A percentile compares a stretch with the other conserved stretches of the same genome.
Conservation (phyloP, 2,797 vertebrate species). For the Cephalopachus bancanus region DNA sequence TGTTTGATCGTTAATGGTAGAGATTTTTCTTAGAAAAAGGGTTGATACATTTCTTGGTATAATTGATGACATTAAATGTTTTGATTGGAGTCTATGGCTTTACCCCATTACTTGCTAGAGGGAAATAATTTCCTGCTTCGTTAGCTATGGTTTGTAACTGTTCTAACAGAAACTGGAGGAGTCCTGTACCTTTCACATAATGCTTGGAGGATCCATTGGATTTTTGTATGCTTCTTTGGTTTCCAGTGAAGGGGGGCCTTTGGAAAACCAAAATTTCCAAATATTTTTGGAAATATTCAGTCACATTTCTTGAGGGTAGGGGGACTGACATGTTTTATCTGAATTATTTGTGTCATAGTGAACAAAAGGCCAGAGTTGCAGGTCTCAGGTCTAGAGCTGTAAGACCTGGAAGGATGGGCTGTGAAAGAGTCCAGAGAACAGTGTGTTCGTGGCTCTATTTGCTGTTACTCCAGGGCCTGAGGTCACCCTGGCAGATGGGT, state of each 20-base stretch:
- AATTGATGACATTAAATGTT: slow-evolving; percentile 58
- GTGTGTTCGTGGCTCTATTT: slow-evolving; percentile 63
- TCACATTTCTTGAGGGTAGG: not conserved
- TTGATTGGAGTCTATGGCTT: slow-evolving; percentile 53
- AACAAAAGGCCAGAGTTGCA: not conserved
- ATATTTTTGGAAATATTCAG: slow-evolving; percentile 13
- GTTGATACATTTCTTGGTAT: not conserved
- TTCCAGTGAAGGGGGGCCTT: not conserved
- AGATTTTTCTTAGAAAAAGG: not conserved
- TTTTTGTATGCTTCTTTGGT: slow-evolving; percentile 62
- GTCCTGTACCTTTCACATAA: slow-evolving; percentile 49
- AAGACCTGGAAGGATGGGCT: slow-evolving; percentile 20
- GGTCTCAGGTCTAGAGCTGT: not conserved
- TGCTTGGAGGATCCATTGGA: not conserved
- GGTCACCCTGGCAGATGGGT: slow-evolving; percentile 68
- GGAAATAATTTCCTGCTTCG: slow-evolving; percentile 68
- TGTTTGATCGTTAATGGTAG: not conserved
- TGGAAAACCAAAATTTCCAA: slow-evolving; percentile 52
- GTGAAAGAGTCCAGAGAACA: slow-evolving; percentile 68
- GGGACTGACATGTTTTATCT: not conserved
- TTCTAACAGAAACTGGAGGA: slow-evolving; percentile 57
- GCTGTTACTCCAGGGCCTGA: slow-evolving; percentile 40
- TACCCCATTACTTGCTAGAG: slow-evolving; percentile 32
- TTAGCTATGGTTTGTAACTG: slow-evolving; percentile 63
- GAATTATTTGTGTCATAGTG: not conserved